Conservation (phyloP, 2,888 invertebrate species). For the Reticulitermes lucifugus region DNA sequence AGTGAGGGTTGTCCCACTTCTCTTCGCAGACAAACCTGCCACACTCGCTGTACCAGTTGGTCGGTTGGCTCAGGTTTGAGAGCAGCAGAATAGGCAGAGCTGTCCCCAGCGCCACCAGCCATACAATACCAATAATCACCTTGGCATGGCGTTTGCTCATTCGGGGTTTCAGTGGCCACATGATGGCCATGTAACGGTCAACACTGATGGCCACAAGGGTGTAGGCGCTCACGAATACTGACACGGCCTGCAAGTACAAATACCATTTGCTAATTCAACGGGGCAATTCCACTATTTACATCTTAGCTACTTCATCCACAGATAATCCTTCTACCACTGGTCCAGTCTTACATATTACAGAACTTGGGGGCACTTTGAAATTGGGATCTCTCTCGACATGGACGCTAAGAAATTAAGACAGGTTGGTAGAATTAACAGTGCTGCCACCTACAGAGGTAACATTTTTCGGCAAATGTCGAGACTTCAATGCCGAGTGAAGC, state of each 20-base stretch:
- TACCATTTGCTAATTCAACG: too few relatives aligned
- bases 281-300: too few relatives aligned
- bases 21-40: slow-evolving; percentile 67
- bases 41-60: slow-evolving; percentile 72
- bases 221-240: slow-evolving; percentile 88
- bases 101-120: slow-evolving; percentile 81
- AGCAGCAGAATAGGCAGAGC: slow-evolving; percentile 85
- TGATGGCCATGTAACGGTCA: slow-evolving; percentile 90
- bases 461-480: too few relatives aligned
- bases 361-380: too few relatives aligned
- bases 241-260: slow-evolving; percentile 70
- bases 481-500: too few relatives aligned
- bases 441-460: too few relatives aligned
- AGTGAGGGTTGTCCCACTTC: slow-evolving; percentile 56
- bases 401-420: too few relatives aligned
- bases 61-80: slow-evolving; percentile 75
- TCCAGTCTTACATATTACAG: too few relatives aligned
- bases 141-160: slow-evolving; percentile 80
- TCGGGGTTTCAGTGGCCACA: slow-evolving; percentile 87
- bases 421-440: too few relatives aligned
- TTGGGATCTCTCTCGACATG: too few relatives aligned
- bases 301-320: too few relatives aligned
- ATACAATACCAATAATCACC: slow-evolving; percentile 76
- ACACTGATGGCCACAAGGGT: slow-evolving; percentile 91
- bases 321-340: too few relatives aligned